A percentile compares a stretch with the other conserved stretches of the same genome.
Conservation (phyloP, 2,888 invertebrate species). For the Microplitis deprimator region DNA sequence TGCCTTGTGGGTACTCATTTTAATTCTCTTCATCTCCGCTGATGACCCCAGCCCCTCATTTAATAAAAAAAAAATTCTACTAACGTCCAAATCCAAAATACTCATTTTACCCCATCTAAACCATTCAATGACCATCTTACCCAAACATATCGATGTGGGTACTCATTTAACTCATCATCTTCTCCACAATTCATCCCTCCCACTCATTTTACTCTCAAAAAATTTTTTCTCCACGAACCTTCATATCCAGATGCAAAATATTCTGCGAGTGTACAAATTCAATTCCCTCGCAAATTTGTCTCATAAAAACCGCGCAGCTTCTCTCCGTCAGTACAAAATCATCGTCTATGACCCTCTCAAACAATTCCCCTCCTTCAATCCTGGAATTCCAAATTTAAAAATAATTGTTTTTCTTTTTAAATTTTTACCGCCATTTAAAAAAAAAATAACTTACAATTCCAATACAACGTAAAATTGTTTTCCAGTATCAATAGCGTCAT, state of each 20-base stretch:
- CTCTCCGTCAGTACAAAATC: conserved; percentile 97
- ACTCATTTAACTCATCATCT: too few relatives aligned
- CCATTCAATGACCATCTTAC: too few relatives aligned
- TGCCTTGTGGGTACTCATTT: too few relatives aligned
- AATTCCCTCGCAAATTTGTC: conserved; percentile 98
- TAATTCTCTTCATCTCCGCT: too few relatives aligned
- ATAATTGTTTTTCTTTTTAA: conserved; percentile 21
- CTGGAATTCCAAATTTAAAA: conserved; percentile 72
- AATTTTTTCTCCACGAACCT: conserved; percentile 75
- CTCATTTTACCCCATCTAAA: too few relatives aligned
- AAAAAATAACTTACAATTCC: conserved; percentile 86
- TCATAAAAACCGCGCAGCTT: conserved; percentile 95
- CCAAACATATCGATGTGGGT: too few relatives aligned
- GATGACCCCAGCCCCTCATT: too few relatives aligned
- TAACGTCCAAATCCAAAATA: too few relatives aligned
- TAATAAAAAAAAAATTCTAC: too few relatives aligned
- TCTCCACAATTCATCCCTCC: too few relatives aligned
- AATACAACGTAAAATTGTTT: conserved; percentile 97
- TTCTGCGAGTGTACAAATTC: conserved; percentile 96
- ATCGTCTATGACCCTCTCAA: conserved; percentile 98
- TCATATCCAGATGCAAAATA: conserved; percentile 97
- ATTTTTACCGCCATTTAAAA: conserved; percentile 35
- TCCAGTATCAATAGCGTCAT: conserved; percentile 95
- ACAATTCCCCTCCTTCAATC: conserved; percentile 97
- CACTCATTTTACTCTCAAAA: neutral